A percentile compares a stretch with the other conserved stretches of the same genome.
phyloP scores from a whole-genome alignment of 2,113 vertebrate genomes.

The Bubo bubo region DNA sequence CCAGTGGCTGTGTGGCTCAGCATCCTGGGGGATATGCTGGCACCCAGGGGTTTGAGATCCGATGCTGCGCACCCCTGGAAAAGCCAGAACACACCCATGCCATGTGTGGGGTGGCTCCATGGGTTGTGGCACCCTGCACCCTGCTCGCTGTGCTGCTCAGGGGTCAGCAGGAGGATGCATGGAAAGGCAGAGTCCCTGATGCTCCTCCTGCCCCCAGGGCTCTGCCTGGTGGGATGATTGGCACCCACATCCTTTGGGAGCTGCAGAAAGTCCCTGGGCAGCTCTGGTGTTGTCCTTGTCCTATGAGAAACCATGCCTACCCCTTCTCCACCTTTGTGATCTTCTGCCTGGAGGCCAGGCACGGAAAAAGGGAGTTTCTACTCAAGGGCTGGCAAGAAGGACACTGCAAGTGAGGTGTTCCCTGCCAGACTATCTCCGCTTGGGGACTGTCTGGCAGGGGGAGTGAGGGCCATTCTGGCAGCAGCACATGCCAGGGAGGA shows the following conservation, averaged over 20 bases:
- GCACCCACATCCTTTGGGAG: accelerated
- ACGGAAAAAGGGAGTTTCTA: not conserved
- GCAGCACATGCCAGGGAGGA: not conserved
- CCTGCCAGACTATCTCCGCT: not conserved
- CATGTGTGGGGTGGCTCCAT: not conserved
- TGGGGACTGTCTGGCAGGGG: not conserved
- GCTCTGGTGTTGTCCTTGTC: not conserved
- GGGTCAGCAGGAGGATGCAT: not conserved
- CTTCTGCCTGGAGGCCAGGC: not conserved
- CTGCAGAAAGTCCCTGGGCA: not conserved
- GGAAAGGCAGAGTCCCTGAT: accelerated
- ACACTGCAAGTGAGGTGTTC: not conserved
- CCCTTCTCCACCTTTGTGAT: not conserved
- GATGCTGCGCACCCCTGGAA: accelerated
- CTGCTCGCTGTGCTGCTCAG: accelerated
- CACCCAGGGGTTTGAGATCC: not conserved
- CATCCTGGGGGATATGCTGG: accelerated
- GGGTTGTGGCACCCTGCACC: accelerated
- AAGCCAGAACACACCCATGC: not conserved
- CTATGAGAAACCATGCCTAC: not conserved
- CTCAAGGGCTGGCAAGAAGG: not conserved
- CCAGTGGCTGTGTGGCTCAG: not conserved
- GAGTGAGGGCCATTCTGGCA: not conserved
- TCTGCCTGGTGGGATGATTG: not conserved
- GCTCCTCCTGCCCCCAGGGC: not conserved